Percentiles rank a stretch among this genome's conserved stretches.
Evolutionary conservation across 2,113 vertebrate genomes (phyloP).

Genomic region (Rostratula benghalensis): DNA sequence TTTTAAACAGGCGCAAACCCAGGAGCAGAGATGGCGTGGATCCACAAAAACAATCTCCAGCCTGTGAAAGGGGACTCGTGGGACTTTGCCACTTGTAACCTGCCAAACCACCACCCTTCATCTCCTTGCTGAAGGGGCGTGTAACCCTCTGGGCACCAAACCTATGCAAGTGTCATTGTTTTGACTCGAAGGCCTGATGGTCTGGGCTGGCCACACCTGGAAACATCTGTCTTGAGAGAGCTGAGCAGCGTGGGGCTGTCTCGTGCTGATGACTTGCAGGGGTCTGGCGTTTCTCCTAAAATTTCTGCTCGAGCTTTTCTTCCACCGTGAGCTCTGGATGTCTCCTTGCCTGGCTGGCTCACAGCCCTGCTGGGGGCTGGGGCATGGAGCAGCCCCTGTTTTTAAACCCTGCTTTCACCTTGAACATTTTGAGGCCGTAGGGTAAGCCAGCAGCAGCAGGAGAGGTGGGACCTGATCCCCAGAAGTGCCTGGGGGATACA

Average conservation of each 20-base stretch:
- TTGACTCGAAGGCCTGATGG: not conserved
- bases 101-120: not conserved
- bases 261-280: not conserved
- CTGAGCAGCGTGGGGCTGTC: not conserved
- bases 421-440: accelerated
- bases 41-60: not conserved
- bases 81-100: not conserved
- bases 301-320: not conserved
- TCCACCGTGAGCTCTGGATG: not conserved
- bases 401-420: not conserved
- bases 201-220: not conserved
- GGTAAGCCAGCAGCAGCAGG: not conserved
- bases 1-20: not conserved
- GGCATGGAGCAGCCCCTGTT: not conserved
- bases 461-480: not conserved
- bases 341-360: not conserved
- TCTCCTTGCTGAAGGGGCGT: not conserved
- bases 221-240: not conserved
- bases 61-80: not conserved
- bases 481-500: not conserved
- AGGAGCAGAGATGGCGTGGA: not conserved
- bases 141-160: not conserved
- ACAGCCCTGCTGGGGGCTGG: not conserved
- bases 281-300: not conserved
- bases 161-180: not conserved